Conservation (phyloP, 2,797 vertebrate species). For the Scyliorhinus canicula region DNA sequence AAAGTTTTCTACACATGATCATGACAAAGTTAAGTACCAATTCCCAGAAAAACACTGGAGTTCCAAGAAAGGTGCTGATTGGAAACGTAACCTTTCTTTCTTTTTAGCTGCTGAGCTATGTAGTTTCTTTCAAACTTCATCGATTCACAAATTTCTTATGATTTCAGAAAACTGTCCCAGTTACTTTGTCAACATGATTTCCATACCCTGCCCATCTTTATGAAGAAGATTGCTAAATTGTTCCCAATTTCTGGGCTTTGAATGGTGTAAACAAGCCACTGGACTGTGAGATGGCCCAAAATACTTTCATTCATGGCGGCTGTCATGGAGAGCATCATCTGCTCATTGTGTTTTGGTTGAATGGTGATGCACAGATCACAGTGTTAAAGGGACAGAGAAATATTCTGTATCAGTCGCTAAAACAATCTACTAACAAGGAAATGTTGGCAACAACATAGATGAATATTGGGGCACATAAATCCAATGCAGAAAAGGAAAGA, state of each 20-base stretch:
- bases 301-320: not conserved
- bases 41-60: not conserved
- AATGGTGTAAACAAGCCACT: not conserved
- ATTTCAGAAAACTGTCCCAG: not conserved
- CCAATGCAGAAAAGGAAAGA: not conserved
- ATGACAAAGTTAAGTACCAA: not conserved
- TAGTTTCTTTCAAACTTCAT: not conserved
- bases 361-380: not conserved
- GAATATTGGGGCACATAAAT: not conserved
- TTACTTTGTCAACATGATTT: not conserved
- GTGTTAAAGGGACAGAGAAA: not conserved
- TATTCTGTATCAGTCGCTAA: not conserved
- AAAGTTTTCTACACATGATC: not conserved
- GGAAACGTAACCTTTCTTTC: not conserved
- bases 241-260: not conserved
- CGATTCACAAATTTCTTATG: not conserved
- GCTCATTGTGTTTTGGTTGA: conserved; percentile 10
- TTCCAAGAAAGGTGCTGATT: not conserved
- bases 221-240: not conserved
- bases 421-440: not conserved
- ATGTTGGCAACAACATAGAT: not conserved
- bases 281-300: not conserved
- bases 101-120: not conserved
- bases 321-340: conserved; percentile 17
- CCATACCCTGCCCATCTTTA: not conserved